These are phyloP conservation scores for Calameuta idolon DNA, from an alignment of 2,888 invertebrate genomes.

Conservation along the genomic window DNA sequence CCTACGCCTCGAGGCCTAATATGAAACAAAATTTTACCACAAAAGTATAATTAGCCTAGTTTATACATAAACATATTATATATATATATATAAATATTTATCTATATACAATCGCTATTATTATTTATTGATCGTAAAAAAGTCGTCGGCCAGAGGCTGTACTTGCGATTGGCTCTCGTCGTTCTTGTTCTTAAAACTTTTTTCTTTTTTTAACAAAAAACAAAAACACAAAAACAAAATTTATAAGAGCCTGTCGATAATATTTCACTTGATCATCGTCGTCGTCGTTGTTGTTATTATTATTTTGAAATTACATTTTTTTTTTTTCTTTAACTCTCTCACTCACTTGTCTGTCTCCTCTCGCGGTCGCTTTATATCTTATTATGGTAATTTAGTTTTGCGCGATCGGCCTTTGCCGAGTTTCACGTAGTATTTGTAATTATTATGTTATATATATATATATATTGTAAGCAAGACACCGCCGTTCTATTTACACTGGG, in stretches of 20 bases:
- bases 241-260: not conserved
- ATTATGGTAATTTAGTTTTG: not conserved
- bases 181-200: not conserved
- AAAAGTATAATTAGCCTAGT: conserved; percentile 59
- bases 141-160: conserved; percentile 20
- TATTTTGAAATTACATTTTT: conserved; percentile 6
- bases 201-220: not conserved
- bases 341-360: not conserved
- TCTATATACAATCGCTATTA: conserved; percentile 50
- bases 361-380: not conserved
- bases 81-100: conserved; percentile 46
- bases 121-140: conserved; percentile 58
- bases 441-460: conserved; percentile 4
- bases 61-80: conserved; percentile 31
- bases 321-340: not conserved
- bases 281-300: not conserved
- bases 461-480: not conserved
- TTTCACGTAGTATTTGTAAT: not conserved
- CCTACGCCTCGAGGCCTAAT: conserved; percentile 44
- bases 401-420: not conserved
- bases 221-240: not conserved
- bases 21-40: conserved; percentile 61
- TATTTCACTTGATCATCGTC: not conserved
- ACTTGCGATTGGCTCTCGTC: not conserved
- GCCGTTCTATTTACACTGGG: conserved; percentile 3